These are phyloP conservation scores for Acanthurus lineatus DNA, from an alignment of 2,797 vertebrate species.

Conservation along the genomic window DNA sequence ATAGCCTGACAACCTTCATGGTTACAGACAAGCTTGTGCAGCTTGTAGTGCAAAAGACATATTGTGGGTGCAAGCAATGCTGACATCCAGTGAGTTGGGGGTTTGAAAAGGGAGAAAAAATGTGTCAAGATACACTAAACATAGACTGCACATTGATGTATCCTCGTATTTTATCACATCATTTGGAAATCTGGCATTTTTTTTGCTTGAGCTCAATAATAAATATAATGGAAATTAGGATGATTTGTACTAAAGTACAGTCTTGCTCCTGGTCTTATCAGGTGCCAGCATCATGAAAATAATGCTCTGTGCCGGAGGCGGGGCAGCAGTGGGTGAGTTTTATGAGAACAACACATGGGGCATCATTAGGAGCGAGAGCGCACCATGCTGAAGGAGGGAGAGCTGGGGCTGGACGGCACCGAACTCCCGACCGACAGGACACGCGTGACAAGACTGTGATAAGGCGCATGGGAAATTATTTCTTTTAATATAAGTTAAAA, in stretches of 20 bases:
- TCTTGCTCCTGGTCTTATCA: not conserved
- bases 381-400: conserved; percentile 60
- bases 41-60: not conserved
- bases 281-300: conserved; percentile 29
- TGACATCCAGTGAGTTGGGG: conserved; percentile 54
- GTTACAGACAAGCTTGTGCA: not conserved
- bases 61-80: conserved; percentile 29
- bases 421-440: conserved; percentile 42
- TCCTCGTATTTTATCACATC: not conserved
- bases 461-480: not conserved
- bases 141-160: not conserved
- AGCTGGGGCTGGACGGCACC: conserved; percentile 59
- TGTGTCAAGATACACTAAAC: not conserved
- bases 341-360: conserved; percentile 73
- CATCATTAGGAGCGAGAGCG: conserved; percentile 66
- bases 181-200: not conserved
- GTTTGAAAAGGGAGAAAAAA: not conserved
- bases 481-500: not conserved
- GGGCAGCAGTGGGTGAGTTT: conserved; percentile 67
- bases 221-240: not conserved
- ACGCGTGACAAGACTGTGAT: not conserved
- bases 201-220: not conserved
- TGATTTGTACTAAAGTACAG: not conserved
- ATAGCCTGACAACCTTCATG: not conserved
- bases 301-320: conserved; percentile 64